Conservation (phyloP, 2,888 invertebrate species). For the Diadegma fenestrale region DNA sequence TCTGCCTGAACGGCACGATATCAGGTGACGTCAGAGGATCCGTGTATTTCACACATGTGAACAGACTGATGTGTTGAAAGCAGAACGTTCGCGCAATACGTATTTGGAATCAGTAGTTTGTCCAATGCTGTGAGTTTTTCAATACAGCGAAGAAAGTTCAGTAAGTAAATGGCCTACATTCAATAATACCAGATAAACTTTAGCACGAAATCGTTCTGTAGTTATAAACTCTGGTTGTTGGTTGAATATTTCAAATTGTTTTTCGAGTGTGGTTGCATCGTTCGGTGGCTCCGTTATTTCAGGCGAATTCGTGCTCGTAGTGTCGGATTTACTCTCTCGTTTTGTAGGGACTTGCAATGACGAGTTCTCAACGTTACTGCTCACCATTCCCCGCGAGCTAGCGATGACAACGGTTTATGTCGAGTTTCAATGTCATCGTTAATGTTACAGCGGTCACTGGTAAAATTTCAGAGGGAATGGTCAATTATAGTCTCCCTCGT, state of each 20-base stretch:
- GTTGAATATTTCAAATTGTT: not conserved
- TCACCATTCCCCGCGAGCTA: not conserved
- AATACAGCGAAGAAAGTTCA: not conserved
- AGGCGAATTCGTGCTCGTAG: not conserved
- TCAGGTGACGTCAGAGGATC: constrained; percentile 11
- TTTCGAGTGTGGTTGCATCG: not conserved
- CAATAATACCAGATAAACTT: not conserved
- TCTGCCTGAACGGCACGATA: not conserved
- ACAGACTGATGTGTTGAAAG: not conserved
- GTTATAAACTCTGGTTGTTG: not conserved
- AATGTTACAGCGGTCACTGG: not conserved
- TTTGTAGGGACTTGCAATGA: not conserved
- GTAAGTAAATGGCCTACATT: not conserved
- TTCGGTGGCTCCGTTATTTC: not conserved
- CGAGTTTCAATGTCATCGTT: not conserved
- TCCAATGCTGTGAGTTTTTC: not conserved
- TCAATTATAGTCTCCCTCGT: not conserved
- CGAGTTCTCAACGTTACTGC: not conserved
- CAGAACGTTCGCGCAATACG: not conserved
- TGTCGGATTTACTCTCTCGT: not conserved
- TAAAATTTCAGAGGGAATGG: not conserved
- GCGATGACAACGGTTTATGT: not conserved
- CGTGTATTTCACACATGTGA: not conserved
- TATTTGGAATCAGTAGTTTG: not conserved
- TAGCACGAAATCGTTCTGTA: not conserved